These are phyloP conservation scores for Drosophila anomalipes DNA, from an alignment of 2,888 invertebrate genomes.

Conservation along the genomic window DNA sequence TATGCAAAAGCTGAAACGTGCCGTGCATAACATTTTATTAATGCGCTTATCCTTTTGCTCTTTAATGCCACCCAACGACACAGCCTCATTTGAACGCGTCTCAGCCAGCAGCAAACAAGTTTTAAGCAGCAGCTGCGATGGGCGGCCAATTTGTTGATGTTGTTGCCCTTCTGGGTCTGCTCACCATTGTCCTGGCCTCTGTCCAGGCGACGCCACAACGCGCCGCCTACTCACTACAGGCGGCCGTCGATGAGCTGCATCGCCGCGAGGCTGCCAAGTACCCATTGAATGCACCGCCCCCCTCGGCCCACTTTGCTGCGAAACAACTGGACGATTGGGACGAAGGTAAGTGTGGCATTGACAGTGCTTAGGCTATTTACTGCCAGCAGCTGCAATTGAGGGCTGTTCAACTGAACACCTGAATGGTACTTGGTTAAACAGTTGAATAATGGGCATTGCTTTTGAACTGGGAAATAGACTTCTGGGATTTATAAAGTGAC, in stretches of 20 bases:
- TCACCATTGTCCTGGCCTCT: conserved; percentile 37
- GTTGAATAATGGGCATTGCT: background rate
- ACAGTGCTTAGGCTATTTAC: background rate
- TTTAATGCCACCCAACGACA: conserved; percentile 8
- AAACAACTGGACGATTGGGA: conserved; percentile 84
- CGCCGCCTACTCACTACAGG: conserved; percentile 83
- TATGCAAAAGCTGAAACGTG: conserved; percentile 57
- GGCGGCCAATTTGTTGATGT: conserved; percentile 42
- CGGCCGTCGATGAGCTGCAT: conserved; percentile 85
- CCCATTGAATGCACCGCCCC: conserved; percentile 79
- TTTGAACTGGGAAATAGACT: background rate
- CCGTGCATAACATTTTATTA: conserved; percentile 55
- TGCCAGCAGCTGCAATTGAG: conserved; percentile 4
- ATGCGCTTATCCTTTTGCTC: conserved; percentile 44
- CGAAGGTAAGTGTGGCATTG: conserved; percentile 80
- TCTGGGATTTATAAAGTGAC: background rate
- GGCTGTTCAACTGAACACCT: background rate
- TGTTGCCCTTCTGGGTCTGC: conserved; percentile 23
- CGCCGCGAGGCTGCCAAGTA: conserved; percentile 83
- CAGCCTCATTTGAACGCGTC: conserved; percentile 19
- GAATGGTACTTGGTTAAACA: conserved; percentile 1
- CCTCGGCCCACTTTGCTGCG: conserved; percentile 56
- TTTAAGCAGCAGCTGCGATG: conserved; percentile 49
- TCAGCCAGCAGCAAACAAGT: conserved; percentile 12
- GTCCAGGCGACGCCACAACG: conserved; percentile 66